Base-by-base conservation (phyloP, 2,113 vertebrate species). In the Lates calcarifer region DNA sequence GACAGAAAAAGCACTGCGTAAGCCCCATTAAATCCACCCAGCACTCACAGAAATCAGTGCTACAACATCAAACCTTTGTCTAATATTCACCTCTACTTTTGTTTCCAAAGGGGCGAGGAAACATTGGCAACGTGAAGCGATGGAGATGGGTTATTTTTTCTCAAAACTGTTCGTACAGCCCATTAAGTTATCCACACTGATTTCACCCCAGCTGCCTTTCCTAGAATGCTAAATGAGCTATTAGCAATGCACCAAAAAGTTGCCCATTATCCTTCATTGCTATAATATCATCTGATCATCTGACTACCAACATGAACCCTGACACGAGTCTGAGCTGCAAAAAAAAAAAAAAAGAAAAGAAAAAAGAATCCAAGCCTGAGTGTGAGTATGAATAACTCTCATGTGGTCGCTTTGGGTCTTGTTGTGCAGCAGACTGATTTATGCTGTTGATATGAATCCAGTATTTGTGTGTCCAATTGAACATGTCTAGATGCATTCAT, bases 111-210 rank as follows among this genome's bases (percentile, higher is more conserved):
- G 22, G 55, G 39, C 29, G 35, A 55, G 43, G 79, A 83, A 51
- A 58, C 58, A 8, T 35, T 18, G 47, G 60, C 33, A 56, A 67
- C 39, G 39, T 61, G 33, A 75, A 61, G 28, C 12, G 6, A 29
- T 56, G 67, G 35, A 63, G 39, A 70, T 22, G 33, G 31, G 66
- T 33, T 75, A 31, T 69, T 83, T 71, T 58, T 51, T 28, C 24
- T 76, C 7, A 75, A 61, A 84, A 66, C 24, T 80, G 65, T 68
- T 86, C 75, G 68, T 15, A 45, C 39, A 73, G 39, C 64, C 70
- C 61, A 78, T 81, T 65, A 71, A 64, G 62, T 87, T 78, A 70
- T 87, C 79, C 63, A 62, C 66, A 60, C 41, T 58, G 49, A 82
- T 72, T 87, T 79, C 64, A 58, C 72, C 66, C 57, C 24, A 65